Base-by-base conservation (phyloP, 2,888 invertebrate genomes). In the Osmoderma eremita region DNA sequence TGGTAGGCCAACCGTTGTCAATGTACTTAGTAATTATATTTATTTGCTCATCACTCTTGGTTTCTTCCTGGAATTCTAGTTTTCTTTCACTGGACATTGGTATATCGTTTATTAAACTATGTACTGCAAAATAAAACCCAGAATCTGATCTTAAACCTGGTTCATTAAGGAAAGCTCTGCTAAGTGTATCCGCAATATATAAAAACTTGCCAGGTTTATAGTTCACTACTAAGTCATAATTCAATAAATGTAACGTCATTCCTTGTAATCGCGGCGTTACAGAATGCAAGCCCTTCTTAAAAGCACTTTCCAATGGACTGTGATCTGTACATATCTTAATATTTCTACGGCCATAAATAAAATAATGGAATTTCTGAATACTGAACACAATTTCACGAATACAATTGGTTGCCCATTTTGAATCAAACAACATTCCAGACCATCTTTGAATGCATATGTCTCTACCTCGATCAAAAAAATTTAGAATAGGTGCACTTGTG, bases 291-390 rank as follows among this genome's bases (percentile, higher is more conserved):
- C 71, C 58, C 68, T 75, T 76, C 67, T 73, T 72, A 66, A 77
- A 75, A 53, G 78, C 72, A n/a, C 73, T 10, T 48, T 73, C 76
- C 12, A 79, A 65, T 0, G 76, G 78, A 63, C 77, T 77, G 54
- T 80, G 78, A 67, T 80, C 78, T 22, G 70, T 74, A 49, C 76
- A 67, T 1, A 79, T 74, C n/a, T 48, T 68, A 3, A 77, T 56
- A 13, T 42, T 42, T 15, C 65, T 63, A 38, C 72, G 13, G 15
- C 73, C 76, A 67, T 70, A 78, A 13, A 75, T 70, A 70, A 72
- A 78, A 41, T 75, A 75, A 71, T 78, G 76, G 71, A 80, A 80
- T 69, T 78, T 78, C 64, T 75, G 69, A 42, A 12, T 10, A 8
- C 49, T 3, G 12, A 15, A 48, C 74, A 75, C 69, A 77, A 63